Evolutionary conservation across 2,888 invertebrate species (phyloP).

Genomic region (Chloroclysta siterata): DNA sequence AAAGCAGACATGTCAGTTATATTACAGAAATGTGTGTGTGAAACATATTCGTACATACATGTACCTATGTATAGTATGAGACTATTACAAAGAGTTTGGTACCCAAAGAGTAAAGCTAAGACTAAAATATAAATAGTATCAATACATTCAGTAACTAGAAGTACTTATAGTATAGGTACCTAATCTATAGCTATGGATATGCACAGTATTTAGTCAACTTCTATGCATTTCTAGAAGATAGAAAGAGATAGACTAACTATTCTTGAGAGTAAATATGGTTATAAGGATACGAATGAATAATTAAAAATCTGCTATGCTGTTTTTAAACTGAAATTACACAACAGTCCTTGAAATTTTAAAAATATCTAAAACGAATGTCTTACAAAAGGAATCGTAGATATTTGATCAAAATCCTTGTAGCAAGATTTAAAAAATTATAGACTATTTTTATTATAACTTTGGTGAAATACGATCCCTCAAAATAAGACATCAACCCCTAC

Average conservation of each 20-base stretch:
- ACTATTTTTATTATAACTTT: no score
- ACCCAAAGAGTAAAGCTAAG: conserved; percentile 41
- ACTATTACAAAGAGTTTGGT: conserved; percentile 35
- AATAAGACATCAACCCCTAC: background rate
- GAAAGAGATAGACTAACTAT: conserved; percentile 33
- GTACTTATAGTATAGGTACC: conserved; percentile 30
- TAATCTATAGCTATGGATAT: conserved; percentile 31
- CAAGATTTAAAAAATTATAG: no score
- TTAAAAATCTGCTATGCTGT: conserved; percentile 32
- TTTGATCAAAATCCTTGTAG: no score
- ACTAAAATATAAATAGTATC: conserved; percentile 39
- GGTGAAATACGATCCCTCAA: background rate
- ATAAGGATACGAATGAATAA: conserved; percentile 9
- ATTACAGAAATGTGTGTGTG: background rate
- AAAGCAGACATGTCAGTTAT: no score
- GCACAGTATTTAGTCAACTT: conserved; percentile 31
- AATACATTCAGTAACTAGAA: conserved; percentile 40
- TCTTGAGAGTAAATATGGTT: conserved; percentile 25
- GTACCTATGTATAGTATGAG: background rate
- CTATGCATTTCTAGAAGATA: conserved; percentile 37
- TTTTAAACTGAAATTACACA: conserved; percentile 7
- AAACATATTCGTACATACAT: no score
- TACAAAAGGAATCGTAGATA: conserved; percentile 2
- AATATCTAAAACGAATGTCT: background rate
- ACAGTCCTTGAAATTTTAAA: background rate